phyloP scores from a whole-genome alignment of 1,140 invertebrate genomes.

The Agrypnia vestita region DNA sequence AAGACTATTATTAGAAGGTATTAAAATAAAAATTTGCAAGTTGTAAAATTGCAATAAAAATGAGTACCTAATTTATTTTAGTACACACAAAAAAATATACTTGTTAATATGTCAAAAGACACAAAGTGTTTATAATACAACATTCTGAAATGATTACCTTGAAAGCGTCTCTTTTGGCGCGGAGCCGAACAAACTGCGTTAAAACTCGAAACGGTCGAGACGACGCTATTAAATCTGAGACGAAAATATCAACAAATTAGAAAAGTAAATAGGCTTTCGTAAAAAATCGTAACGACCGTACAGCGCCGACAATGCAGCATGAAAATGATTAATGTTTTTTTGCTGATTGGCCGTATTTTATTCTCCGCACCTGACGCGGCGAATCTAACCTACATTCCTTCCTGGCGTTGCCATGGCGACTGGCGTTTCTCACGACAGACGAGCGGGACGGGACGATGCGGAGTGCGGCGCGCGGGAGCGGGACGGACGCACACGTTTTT shows the following conservation, averaged over 20 bases:
- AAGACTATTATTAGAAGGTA: no score
- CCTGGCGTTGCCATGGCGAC: constrained; percentile 38
- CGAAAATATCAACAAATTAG: background rate
- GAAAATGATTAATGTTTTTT: background rate
- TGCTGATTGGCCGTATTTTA: background rate
- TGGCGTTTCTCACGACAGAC: constrained; percentile 30
- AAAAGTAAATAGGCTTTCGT: background rate
- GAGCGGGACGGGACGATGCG: background rate
- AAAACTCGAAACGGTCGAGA: background rate
- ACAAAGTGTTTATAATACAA: no score
- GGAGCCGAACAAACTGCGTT: background rate
- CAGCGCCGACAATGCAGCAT: background rate
- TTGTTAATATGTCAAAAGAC: no score
- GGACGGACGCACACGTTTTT: constrained; percentile 17
- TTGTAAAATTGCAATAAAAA: no score
- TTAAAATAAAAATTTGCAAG: no score
- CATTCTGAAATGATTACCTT: no score
- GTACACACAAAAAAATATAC: no score
- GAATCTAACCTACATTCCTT: constrained; percentile 39
- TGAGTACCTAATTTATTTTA: no score
- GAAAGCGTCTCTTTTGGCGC: background rate
- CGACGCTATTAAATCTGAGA: background rate
- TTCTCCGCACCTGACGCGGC: background rate
- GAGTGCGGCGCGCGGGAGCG: background rate
- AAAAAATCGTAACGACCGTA: background rate